Base-by-base conservation (phyloP, 53 echinoderm and acorn worm species). In the Antedon mediterranea region DNA sequence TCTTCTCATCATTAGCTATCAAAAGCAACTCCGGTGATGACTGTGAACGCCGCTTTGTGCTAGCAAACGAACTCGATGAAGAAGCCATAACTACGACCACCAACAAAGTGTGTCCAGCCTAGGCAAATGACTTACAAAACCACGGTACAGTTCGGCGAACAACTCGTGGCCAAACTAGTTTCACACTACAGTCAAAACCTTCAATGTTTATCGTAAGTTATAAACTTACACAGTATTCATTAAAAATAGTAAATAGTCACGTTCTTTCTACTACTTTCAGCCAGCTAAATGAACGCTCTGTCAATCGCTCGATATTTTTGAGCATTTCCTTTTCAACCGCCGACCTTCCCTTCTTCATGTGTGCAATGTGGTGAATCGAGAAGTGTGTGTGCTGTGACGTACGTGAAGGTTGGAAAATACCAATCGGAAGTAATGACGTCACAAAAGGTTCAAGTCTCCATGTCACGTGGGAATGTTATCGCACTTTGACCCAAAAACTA, bases 361-460 rank as follows among this genome's bases (percentile, higher is more conserved):
- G n/a, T n/a, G n/a, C n/a, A n/a, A n/a, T n/a, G n/a, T n/a, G n/a
- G n/a, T n/a, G n/a, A n/a, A n/a, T n/a, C n/a, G n/a, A n/a, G n/a
- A n/a, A n/a, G n/a, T n/a, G n/a, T n/a, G n/a, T n/a, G n/a, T n/a
- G n/a, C n/a, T n/a, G n/a, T n/a, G n/a, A n/a, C n/a, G n/a, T n/a
- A 11, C 11, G 37, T 37, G 37, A 37, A 37, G 37, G 37, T 11
- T 37, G 37, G 37, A 37, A 57, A 15, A 72, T 31, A 73, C 82
- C 84, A 87, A 90, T 84, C 90, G 90, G 90, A 90, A 90, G 82
- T 90, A 82, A 90, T 90, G 90, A 90, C 90, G 90, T 90, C 90
- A 87, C 79, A 28, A 74, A 84, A 87, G 78, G 83, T 81, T 83
- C 86, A 83, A 78, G 80, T 77, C 84, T 28, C 11, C 57, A 29